Conservation (phyloP, 2,888 invertebrate species). For the Parasteatoda lunata region DNA sequence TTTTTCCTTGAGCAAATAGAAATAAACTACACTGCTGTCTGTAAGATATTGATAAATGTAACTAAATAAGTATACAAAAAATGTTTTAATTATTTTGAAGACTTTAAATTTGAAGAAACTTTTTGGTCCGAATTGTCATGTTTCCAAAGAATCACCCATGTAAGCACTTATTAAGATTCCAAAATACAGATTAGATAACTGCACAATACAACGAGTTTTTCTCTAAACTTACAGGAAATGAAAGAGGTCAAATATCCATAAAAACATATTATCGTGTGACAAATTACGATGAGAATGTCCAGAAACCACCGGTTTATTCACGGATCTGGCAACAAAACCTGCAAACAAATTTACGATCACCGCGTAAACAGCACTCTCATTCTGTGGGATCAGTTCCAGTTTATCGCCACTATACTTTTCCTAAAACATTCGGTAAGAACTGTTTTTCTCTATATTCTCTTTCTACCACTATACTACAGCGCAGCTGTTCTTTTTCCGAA, state of each 20-base stretch:
- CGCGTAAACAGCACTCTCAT: slow-evolving; percentile 16
- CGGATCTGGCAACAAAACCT: slow-evolving; percentile 20
- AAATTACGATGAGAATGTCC: slow-evolving; percentile 18
- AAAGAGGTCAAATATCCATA: slow-evolving; percentile 1
- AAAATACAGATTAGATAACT: no score
- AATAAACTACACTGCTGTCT: no score
- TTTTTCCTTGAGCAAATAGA: no score
- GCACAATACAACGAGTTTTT: neutral
- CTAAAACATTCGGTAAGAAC: neutral
- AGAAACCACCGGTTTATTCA: slow-evolving; percentile 9
- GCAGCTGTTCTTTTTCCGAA: slow-evolving; percentile 15
- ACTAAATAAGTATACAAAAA: no score
- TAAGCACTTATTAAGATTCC: no score
- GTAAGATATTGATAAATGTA: no score
- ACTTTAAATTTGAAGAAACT: no score
- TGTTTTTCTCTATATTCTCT: neutral
- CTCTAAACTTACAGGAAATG: neutral
- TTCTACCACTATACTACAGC: neutral
- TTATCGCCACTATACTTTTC: slow-evolving; percentile 27
- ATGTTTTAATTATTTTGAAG: no score
- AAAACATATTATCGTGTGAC: slow-evolving; percentile 30
- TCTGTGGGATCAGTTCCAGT: slow-evolving; percentile 4
- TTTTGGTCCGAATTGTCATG: no score
- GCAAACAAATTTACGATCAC: slow-evolving; percentile 34
- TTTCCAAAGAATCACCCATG: no score